Percentiles rank a stretch among this genome's conserved stretches.
Conservation (phyloP, 1,140 invertebrate species). For the Drosophila varians region DNA sequence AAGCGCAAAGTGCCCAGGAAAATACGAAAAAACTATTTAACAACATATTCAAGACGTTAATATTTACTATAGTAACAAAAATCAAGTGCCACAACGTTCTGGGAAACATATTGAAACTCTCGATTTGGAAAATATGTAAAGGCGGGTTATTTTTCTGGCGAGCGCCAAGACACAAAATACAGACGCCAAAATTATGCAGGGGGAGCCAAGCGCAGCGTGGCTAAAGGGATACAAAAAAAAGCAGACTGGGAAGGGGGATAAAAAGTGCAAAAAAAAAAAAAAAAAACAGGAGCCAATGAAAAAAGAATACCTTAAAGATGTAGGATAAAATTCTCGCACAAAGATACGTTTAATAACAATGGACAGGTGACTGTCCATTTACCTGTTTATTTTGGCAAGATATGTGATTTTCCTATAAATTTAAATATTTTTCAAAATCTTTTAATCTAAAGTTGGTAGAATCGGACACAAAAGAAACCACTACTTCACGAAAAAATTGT, state of each 20-base stretch:
- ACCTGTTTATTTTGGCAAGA: neutral
- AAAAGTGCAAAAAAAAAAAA: neutral
- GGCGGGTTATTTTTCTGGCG: conserved; percentile 24
- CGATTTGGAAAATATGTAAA: neutral
- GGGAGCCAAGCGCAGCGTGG: conserved; percentile 45
- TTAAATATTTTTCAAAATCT: no score
- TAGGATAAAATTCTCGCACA: no score
- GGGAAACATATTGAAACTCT: neutral
- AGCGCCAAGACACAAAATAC: conserved; percentile 43
- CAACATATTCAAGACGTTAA: no score
- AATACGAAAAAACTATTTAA: conserved; percentile 46
- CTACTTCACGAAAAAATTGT: neutral
- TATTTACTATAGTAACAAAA: neutral
- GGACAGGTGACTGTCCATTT: neutral
- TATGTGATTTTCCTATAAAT: no score
- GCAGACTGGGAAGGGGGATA: neutral
- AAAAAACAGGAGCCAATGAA: neutral
- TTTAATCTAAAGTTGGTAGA: no score
- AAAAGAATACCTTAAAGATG: neutral
- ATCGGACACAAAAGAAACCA: no score
- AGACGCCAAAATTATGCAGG: conserved; percentile 41
- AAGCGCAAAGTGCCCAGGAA: conserved; percentile 42
- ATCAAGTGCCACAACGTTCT: conserved; percentile 3
- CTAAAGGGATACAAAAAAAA: conserved; percentile 42
- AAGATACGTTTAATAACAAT: no score